Evolutionary conservation across 2,888 invertebrate genomes (phyloP).

Genomic region (Neoascia interrupta): DNA sequence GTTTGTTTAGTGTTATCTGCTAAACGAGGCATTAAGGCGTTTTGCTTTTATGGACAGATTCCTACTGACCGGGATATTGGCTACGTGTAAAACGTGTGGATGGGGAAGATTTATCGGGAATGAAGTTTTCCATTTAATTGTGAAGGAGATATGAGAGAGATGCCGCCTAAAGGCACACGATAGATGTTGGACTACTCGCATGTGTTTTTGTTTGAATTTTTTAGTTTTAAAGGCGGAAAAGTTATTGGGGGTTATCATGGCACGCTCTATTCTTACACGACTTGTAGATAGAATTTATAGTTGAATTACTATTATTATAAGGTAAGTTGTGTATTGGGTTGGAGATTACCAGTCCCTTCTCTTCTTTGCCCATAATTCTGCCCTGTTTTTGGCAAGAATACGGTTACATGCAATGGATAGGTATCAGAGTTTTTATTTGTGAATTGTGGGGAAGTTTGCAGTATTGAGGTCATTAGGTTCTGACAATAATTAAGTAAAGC

Average conservation of each 20-base stretch:
- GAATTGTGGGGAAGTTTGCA: no score
- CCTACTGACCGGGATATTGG: slow-evolving; percentile 32
- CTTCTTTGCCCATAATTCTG: no score
- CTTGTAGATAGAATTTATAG: slow-evolving; percentile 39
- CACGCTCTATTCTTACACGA: neutral
- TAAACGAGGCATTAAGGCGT: slow-evolving; percentile 63
- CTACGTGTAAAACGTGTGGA: slow-evolving; percentile 17
- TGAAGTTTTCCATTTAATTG: slow-evolving; percentile 29
- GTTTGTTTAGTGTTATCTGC: slow-evolving; percentile 62
- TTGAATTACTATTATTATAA: no score
- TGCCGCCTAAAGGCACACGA: slow-evolving; percentile 10
- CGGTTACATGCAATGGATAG: no score
- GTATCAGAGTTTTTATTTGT: no score
- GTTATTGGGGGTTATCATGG: slow-evolving; percentile 16
- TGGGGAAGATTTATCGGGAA: slow-evolving; percentile 5
- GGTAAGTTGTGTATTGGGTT: no score
- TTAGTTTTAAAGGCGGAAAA: slow-evolving; percentile 40
- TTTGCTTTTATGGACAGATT: slow-evolving; percentile 48
- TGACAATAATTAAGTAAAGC: no score
- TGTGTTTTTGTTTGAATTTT: slow-evolving; percentile 2
- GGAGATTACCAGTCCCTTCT: no score
- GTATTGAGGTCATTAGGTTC: no score
- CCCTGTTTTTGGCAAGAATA: no score
- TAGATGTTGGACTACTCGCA: neutral
- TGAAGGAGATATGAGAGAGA: slow-evolving; percentile 17